These are phyloP conservation scores for Zalophus californianus DNA, from an alignment of 2,797 vertebrate genomes.

Conservation along the genomic window DNA sequence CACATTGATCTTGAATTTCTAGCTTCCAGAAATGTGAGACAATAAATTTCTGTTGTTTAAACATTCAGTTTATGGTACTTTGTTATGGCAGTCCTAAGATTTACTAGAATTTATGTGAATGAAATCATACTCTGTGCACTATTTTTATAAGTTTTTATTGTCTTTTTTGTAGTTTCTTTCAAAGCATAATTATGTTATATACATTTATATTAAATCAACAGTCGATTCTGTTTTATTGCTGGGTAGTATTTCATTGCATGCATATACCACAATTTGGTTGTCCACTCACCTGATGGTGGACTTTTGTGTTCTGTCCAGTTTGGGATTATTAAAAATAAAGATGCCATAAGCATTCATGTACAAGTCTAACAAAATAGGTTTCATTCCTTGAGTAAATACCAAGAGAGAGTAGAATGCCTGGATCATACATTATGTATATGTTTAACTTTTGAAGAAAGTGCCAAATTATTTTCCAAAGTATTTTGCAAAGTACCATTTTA, in stretches of 20 bases:
- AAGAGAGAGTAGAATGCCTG: neutral
- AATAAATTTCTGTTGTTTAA: neutral
- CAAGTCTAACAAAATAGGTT: neutral
- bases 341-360: neutral
- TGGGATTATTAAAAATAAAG: conserved; percentile 12
- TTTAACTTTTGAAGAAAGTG: neutral
- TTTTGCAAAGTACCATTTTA: neutral
- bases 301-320: neutral
- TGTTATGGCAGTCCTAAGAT: neutral
- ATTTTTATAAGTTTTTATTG: neutral
- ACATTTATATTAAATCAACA: neutral
- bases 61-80: neutral
- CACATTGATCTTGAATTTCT: neutral
- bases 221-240: neutral
- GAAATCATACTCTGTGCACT: neutral
- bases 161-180: neutral
- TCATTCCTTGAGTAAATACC: neutral
- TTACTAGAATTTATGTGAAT: neutral
- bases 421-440: neutral
- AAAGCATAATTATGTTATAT: neutral
- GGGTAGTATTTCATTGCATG: neutral
- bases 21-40: neutral
- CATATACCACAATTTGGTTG: neutral
- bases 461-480: conserved; percentile 17
- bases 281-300: neutral